phyloP scores from a whole-genome alignment of 2,888 invertebrate genomes.

The Fissipunctia ypsillon region DNA sequence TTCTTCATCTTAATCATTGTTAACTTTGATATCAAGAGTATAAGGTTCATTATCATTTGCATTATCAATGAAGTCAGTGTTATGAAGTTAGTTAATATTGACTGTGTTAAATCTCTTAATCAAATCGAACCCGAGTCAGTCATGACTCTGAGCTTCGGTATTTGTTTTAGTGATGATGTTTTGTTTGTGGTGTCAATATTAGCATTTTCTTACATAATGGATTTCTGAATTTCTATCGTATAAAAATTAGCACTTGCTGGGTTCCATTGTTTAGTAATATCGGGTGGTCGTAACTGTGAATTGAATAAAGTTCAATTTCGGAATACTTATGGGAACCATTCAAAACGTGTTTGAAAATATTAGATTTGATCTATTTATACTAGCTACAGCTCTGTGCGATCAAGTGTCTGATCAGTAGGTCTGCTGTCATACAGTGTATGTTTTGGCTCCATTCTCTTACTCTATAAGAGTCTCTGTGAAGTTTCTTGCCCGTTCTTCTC shows the following conservation, averaged over 20 bases:
- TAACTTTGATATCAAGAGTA: slow-evolving; percentile 16
- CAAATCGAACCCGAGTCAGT: slow-evolving; percentile 80
- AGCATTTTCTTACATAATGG: slow-evolving; percentile 68
- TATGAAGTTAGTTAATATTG: slow-evolving; percentile 75
- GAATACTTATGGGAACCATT: slow-evolving; percentile 14
- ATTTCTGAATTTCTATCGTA: slow-evolving; percentile 68
- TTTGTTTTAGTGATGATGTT: slow-evolving; percentile 76
- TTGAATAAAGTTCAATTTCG: slow-evolving; percentile 19
- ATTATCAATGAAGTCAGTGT: slow-evolving; percentile 53
- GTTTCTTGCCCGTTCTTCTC: neutral
- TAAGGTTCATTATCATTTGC: slow-evolving; percentile 57
- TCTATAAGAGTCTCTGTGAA: neutral
- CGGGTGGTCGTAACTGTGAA: slow-evolving; percentile 61
- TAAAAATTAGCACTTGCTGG: slow-evolving; percentile 72
- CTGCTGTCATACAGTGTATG: neutral
- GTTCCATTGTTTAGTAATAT: slow-evolving; percentile 51
- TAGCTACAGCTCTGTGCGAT: neutral
- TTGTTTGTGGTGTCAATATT: slow-evolving; percentile 69
- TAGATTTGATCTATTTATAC: neutral
- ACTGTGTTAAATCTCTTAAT: slow-evolving; percentile 81
- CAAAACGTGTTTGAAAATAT: neutral
- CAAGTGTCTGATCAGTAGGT: neutral
- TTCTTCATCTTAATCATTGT: slow-evolving; percentile 33
- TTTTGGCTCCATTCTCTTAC: neutral
- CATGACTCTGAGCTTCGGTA: slow-evolving; percentile 76